Base-by-base conservation (phyloP, 2,888 invertebrate species). In the Philopedon plagiatum region DNA sequence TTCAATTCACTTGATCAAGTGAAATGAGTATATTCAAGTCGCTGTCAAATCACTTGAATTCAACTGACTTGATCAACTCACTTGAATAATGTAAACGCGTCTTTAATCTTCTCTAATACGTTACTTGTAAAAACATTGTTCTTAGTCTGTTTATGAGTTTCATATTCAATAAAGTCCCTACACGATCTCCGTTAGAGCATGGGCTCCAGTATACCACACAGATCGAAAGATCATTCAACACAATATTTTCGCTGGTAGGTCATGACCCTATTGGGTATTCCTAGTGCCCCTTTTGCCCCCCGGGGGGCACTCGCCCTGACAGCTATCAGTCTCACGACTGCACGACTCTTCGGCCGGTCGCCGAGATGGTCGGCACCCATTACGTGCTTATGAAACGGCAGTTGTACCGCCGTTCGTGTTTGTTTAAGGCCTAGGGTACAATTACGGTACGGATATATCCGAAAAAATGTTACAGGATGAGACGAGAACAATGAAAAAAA, bases 281-380 rank as follows among this genome's bases (percentile, higher is more conserved):
- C 70, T 29, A 49, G 60, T 60, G 64, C 69, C 75, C 72, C 68
- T 69, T 64, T 58, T 44, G 65, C 68, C 72, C 75, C 67, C 67
- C 39, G 68, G 73, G 64, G 72, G 44, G 58, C 74, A 77, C 73
- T 69, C 65, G 64, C 76, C 79, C 80, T 82, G 83, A 82, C 83
- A 82, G 82, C 82, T 81, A 82, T 83, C 83, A 83, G 79, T 83
- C 82, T 83, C 82, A 82, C 82, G 83, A 83, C 72, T 67, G 66
- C 64, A 64, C 64, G 64, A 65, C 51, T 63, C 61, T 57, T 57
- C 29, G 41, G 78, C 75, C 73, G 29, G 46, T 51, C 46, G 49
- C 44, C 46, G 67, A 44, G 18, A 46, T 18, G 54, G 32, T 64
- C 60, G 58, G 63, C 37, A 62, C 65, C 61, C 65, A 65, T 68